Evolutionary conservation across 2,113 vertebrate species (phyloP).

Genomic region (Heterotilapia buettikoferi): DNA sequence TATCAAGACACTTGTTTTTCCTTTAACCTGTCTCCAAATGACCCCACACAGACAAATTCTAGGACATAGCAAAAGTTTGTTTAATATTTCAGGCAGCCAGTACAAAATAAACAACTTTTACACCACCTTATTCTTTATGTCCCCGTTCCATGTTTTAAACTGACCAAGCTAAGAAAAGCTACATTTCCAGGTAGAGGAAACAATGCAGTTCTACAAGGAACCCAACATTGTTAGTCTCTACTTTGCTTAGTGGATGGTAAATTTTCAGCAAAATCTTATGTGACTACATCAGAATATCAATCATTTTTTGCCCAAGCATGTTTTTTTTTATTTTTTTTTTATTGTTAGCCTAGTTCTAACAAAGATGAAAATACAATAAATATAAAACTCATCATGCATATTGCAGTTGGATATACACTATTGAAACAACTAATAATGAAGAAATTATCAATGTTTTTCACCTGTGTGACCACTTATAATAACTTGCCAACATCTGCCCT

Average conservation of each 20-base stretch:
- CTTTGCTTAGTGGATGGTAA: neutral
- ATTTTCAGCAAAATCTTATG: neutral
- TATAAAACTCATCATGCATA: neutral
- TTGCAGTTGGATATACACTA: neutral
- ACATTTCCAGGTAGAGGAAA: neutral
- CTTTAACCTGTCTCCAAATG: neutral
- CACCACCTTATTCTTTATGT: neutral
- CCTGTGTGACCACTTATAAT: neutral
- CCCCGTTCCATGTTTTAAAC: neutral
- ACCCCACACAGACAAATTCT: neutral
- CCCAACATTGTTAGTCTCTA: neutral
- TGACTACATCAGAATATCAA: neutral
- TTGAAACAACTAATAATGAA: neutral
- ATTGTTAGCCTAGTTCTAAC: neutral
- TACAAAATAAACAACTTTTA: neutral
- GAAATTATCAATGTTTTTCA: neutral
- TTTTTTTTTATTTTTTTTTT: fast-evolving
- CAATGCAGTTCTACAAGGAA: neutral
- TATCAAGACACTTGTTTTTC: neutral
- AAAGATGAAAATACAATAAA: neutral
- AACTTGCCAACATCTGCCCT: neutral
- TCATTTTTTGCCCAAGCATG: neutral
- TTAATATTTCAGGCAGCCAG: neutral
- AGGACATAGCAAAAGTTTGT: neutral
- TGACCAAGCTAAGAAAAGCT: neutral